A percentile compares a stretch with the other conserved stretches of the same genome.
Evolutionary conservation across 2,113 vertebrate species (phyloP).

Genomic region (Emydocephalus ijimae): DNA sequence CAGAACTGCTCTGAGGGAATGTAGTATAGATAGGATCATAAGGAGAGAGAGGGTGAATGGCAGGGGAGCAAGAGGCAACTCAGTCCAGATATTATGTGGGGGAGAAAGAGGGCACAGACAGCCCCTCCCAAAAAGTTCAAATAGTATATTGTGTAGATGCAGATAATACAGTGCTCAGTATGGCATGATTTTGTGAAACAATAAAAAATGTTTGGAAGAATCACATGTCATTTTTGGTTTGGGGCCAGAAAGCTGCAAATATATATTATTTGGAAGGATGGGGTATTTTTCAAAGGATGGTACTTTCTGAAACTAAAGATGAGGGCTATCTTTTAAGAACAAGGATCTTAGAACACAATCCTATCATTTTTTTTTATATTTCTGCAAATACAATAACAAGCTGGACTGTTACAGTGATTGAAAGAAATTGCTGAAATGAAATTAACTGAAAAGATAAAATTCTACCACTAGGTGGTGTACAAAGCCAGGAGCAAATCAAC

Average conservation of each 20-base stretch:
- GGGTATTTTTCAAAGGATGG: neutral
- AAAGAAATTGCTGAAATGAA: neutral
- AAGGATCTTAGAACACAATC: neutral
- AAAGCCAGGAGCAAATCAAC: neutral
- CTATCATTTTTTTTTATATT: no score
- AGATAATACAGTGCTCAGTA: neutral
- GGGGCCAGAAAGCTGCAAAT: neutral
- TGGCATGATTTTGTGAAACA: neutral
- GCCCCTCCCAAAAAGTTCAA: neutral
- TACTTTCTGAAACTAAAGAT: neutral
- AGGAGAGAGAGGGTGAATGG: neutral
- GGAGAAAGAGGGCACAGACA: neutral
- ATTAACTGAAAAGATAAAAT: neutral
- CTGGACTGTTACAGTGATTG: neutral
- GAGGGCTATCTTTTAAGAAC: neutral
- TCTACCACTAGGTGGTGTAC: slow-evolving; percentile 1
- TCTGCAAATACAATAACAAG: neutral
- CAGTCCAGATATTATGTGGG: neutral
- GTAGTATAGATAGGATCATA: neutral
- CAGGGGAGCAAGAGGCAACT: neutral
- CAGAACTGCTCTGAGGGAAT: neutral
- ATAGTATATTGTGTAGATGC: neutral
- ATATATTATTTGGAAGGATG: neutral
- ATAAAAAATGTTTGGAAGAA: neutral
- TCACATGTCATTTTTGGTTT: neutral